A percentile compares a stretch with the other conserved stretches of the same genome.
Conservation (phyloP, 2,888 invertebrate genomes). For the Melinopterus prodromus region DNA sequence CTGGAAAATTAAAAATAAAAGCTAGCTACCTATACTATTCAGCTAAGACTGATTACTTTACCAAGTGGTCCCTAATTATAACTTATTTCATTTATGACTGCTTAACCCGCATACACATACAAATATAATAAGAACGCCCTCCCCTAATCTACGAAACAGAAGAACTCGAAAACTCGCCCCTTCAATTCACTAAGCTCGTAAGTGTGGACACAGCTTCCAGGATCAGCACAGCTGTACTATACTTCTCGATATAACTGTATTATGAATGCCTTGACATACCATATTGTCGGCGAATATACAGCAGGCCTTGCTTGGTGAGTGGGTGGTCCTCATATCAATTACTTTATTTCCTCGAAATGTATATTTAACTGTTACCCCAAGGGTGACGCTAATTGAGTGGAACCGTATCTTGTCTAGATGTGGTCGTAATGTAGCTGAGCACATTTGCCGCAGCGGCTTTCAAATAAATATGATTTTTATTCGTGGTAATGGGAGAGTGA, state of each 20-base stretch:
- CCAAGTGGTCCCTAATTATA: too few relatives aligned
- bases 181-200: not conserved
- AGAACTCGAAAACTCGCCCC: too few relatives aligned
- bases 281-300: not conserved
- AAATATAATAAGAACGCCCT: too few relatives aligned
- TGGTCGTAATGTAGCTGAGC: not conserved
- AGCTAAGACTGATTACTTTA: too few relatives aligned
- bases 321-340: not conserved
- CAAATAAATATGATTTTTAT: conserved; percentile 4
- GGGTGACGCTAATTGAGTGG: not conserved
- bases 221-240: not conserved
- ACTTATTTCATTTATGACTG: too few relatives aligned
- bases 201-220: not conserved
- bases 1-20: too few relatives aligned
- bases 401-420: not conserved
- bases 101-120: too few relatives aligned
- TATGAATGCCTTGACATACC: not conserved
- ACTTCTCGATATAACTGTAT: not conserved
- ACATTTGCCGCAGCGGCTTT: not conserved
- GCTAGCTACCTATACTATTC: too few relatives aligned
- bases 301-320: not conserved
- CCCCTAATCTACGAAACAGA: too few relatives aligned
- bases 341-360: conserved; percentile 4
- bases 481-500: not conserved
- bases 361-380: not conserved